phyloP scores from a whole-genome alignment of 1,140 invertebrate genomes.

The Diabrotica virgifera region DNA sequence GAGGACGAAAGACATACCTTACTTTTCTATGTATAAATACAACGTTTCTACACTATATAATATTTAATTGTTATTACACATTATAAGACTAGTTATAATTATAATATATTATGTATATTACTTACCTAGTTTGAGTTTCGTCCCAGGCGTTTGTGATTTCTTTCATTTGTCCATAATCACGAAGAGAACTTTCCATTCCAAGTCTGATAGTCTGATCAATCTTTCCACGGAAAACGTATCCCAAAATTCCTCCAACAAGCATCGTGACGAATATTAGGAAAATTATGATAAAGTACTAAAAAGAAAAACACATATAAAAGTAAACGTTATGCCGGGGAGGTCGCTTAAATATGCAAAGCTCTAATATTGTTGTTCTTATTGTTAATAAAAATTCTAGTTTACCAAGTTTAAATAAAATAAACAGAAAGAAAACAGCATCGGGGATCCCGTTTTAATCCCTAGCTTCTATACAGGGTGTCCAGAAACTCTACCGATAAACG shows the following conservation, averaged over 20 bases:
- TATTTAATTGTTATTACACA: too few relatives aligned
- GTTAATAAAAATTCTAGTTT: background rate
- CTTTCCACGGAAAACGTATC: constrained; percentile 82
- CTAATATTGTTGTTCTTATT: background rate
- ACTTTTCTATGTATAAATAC: too few relatives aligned
- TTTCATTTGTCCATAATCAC: constrained; percentile 63
- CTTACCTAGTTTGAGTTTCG: constrained; percentile 61
- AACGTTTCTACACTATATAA: too few relatives aligned
- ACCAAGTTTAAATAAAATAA: background rate
- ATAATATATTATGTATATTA: too few relatives aligned
- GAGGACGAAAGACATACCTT: too few relatives aligned
- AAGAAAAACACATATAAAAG: constrained; percentile 23
- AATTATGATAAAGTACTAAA: constrained; percentile 83
- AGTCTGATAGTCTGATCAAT: constrained; percentile 68
- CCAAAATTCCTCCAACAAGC: constrained; percentile 83
- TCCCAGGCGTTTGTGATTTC: constrained; percentile 79
- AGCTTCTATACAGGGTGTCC: too few relatives aligned
- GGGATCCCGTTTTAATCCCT: too few relatives aligned
- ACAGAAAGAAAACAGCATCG: background rate
- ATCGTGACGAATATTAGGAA: constrained; percentile 84
- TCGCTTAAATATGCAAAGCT: too few relatives aligned
- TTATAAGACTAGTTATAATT: too few relatives aligned
- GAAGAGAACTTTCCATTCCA: constrained; percentile 74
- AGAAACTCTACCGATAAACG: too few relatives aligned
- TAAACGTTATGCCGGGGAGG: background rate